These are phyloP conservation scores for Acanthosepion pharaonis DNA, from an alignment of 2,888 invertebrate species.

Conservation along the genomic window DNA sequence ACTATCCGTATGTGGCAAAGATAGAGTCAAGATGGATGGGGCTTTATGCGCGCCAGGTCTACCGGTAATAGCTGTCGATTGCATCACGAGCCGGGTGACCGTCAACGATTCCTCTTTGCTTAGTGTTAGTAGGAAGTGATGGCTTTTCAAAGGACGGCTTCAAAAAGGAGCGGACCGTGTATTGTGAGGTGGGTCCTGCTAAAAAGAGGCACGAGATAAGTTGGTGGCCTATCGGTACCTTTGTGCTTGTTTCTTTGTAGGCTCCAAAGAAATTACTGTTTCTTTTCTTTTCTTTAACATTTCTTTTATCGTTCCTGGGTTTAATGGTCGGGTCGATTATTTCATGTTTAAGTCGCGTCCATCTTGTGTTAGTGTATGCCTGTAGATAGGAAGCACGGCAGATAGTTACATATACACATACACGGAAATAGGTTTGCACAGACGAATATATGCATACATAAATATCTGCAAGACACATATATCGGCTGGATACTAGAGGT, in stretches of 20 bases:
- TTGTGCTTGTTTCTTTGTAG: slow-evolving; percentile 33
- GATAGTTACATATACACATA: background rate
- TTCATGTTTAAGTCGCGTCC: background rate
- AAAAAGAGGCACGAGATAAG: background rate
- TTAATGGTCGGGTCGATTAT: background rate
- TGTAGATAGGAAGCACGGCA: too few species aligned
- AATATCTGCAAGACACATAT: too few species aligned
- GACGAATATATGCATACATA: background rate
- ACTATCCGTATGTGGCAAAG: too few species aligned
- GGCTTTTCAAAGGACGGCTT: background rate
- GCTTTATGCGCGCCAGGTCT: background rate
- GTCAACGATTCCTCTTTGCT: background rate
- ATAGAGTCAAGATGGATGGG: background rate
- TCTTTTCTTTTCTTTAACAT: background rate
- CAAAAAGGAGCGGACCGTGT: background rate
- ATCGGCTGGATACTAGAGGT: too few species aligned
- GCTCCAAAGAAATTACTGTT: background rate
- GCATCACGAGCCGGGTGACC: background rate
- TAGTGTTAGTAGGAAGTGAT: background rate
- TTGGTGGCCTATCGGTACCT: background rate
- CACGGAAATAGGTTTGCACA: too few species aligned
- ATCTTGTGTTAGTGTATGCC: too few species aligned
- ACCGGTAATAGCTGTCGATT: slow-evolving; percentile 15
- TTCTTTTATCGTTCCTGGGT: background rate
- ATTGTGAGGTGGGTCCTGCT: background rate